Evolutionary conservation across 2,888 invertebrate species (phyloP).

Genomic region (Zaprionus obscuricornis): DNA sequence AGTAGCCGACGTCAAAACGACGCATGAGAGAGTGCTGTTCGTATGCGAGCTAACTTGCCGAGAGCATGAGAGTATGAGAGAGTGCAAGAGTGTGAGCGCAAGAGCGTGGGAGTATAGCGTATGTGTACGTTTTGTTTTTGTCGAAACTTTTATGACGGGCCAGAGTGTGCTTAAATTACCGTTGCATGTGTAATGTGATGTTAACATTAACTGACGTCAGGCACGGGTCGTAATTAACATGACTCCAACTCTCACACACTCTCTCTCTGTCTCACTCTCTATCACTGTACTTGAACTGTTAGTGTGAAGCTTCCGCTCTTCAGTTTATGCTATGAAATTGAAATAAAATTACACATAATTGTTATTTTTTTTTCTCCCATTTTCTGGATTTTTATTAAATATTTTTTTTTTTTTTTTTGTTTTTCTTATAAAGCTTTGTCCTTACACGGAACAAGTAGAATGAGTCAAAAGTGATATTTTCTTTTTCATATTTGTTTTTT

Average conservation of each 20-base stretch:
- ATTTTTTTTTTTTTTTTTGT: too few species aligned
- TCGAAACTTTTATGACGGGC: constrained; percentile 13
- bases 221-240: constrained; percentile 59
- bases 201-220: constrained; percentile 56
- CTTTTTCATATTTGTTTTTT: too few species aligned
- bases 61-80: constrained; percentile 9
- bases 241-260: too few species aligned
- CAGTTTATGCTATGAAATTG: too few species aligned
- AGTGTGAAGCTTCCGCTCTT: constrained; percentile 7
- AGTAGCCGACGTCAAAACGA: constrained; percentile 21
- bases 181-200: constrained; percentile 37
- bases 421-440: too few species aligned
- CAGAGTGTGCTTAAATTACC: constrained; percentile 46
- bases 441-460: too few species aligned
- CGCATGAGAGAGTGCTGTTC: constrained; percentile 6
- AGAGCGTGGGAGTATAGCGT: constrained; percentile 53
- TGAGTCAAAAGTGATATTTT: too few species aligned
- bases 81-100: constrained; percentile 14
- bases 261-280: too few species aligned
- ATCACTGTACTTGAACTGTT: constrained; percentile 25
- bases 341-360: too few species aligned
- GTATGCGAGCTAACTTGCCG: too few species aligned
- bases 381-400: too few species aligned
- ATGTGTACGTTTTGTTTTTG: constrained; percentile 14
- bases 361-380: too few species aligned